phyloP scores from a whole-genome alignment of 2,113 vertebrate genomes.

The Halcyon malimbica region DNA sequence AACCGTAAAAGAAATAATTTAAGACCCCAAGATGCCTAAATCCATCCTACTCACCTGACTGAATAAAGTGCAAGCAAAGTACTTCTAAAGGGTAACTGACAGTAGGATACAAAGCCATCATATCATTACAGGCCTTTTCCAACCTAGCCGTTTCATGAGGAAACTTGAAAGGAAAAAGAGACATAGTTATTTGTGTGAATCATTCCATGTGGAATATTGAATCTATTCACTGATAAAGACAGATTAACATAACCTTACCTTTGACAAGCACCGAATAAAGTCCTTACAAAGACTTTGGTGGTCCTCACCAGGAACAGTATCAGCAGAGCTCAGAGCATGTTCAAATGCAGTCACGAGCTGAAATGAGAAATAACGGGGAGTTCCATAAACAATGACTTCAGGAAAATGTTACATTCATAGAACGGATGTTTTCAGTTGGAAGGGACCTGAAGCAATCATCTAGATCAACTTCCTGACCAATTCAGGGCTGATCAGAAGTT shows the following conservation, averaged over 20 bases:
- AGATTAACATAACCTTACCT: conserved; percentile 76
- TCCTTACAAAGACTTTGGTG: conserved; percentile 83
- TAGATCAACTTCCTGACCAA: background rate
- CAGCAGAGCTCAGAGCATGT: conserved; percentile 79
- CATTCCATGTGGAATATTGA: background rate
- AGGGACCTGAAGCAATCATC: background rate
- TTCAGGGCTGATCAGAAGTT: background rate
- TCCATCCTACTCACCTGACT: conserved; percentile 78
- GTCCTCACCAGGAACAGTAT: conserved; percentile 84
- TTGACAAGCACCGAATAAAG: conserved; percentile 87
- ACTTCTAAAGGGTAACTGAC: conserved; percentile 85
- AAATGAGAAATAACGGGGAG: conserved; percentile 40
- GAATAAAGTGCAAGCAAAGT: conserved; percentile 84
- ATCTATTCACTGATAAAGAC: background rate
- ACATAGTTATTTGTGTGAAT: background rate
- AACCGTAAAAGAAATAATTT: background rate
- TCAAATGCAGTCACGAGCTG: conserved; percentile 92
- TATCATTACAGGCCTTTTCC: conserved; percentile 85
- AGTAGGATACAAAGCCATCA: conserved; percentile 83
- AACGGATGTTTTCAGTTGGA: background rate
- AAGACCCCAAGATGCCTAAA: background rate
- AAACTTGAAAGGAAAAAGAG: conserved; percentile 71
- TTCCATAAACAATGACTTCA: background rate
- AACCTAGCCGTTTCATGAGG: conserved; percentile 82
- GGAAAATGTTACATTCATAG: background rate